phyloP scores from a whole-genome alignment of 2,797 vertebrate genomes.

The Antrozous pallidus region DNA sequence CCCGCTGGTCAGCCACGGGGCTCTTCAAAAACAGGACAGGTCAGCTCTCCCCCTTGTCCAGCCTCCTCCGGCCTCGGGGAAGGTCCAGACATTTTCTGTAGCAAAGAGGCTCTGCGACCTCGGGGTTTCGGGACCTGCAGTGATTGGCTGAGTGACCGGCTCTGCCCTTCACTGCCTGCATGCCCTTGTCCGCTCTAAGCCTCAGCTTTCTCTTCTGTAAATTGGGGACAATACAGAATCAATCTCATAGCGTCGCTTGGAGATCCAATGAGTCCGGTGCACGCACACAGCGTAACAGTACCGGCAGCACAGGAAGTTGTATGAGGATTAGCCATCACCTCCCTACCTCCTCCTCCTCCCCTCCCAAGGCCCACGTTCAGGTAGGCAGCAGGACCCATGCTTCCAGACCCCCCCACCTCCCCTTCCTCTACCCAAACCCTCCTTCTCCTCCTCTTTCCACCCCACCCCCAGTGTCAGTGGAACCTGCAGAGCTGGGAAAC shows the following conservation, averaged over 20 bases:
- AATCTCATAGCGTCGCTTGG: not conserved
- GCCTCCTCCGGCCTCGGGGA: not conserved
- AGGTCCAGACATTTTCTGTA: not conserved
- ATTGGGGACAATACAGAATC: not conserved
- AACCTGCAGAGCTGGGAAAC: not conserved
- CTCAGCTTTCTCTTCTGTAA: conserved; percentile 29
- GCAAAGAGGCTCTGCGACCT: not conserved
- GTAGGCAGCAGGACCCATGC: not conserved
- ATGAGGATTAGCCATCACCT: not conserved
- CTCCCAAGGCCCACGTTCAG: not conserved
- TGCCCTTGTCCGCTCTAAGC: not conserved
- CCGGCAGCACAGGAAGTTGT: not conserved
- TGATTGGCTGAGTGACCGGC: not conserved
- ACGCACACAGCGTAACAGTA: not conserved
- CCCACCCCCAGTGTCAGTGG: not conserved
- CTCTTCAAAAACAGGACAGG: not conserved
- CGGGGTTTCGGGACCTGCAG: not conserved
- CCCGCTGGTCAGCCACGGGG: not conserved
- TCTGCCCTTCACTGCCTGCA: not conserved
- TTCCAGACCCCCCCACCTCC: not conserved
- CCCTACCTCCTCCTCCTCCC: not conserved
- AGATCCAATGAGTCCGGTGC: not conserved
- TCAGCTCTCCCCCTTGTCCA: not conserved
- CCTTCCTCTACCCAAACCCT: not conserved
- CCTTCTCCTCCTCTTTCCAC: not conserved